Evolutionary conservation across 1,140 invertebrate species (phyloP).

Genomic region (Heliconius hermathena): DNA sequence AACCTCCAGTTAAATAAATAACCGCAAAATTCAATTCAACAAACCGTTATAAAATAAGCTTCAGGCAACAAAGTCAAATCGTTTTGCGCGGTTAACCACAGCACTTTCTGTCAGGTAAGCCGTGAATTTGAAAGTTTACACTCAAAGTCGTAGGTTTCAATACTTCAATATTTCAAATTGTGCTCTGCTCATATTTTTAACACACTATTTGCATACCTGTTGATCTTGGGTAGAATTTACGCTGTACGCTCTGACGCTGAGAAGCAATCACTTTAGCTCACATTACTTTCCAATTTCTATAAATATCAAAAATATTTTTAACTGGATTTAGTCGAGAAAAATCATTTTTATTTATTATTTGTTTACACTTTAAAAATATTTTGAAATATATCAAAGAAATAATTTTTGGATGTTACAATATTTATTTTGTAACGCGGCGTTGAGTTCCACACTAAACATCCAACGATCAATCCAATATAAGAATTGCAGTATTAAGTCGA

Average conservation of each 20-base stretch:
- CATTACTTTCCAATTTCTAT: conserved; percentile 2
- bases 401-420: not conserved
- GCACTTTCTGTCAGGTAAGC: conserved; percentile 69
- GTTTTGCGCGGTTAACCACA: conserved; percentile 79
- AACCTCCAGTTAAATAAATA: conserved; percentile 74
- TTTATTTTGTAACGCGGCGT: not conserved
- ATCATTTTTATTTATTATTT: too few species aligned
- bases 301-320: not conserved
- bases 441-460: too few species aligned
- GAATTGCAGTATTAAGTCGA: not conserved
- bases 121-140: conserved; percentile 73
- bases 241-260: conserved; percentile 4
- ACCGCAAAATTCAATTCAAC: conserved; percentile 80
- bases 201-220: conserved; percentile 62
- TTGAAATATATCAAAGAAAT: not conserved
- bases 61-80: conserved; percentile 75
- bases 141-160: conserved; percentile 63
- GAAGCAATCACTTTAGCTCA: not conserved
- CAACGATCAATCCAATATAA: not conserved
- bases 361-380: not conserved
- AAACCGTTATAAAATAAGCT: conserved; percentile 80
- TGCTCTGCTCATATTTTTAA: conserved; percentile 51
- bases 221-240: conserved; percentile 46
- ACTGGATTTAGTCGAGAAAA: too few species aligned
- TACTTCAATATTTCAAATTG: conserved; percentile 67